Conservation (phyloP, 2,113 vertebrate species). For the Bufo gargarizans region DNA sequence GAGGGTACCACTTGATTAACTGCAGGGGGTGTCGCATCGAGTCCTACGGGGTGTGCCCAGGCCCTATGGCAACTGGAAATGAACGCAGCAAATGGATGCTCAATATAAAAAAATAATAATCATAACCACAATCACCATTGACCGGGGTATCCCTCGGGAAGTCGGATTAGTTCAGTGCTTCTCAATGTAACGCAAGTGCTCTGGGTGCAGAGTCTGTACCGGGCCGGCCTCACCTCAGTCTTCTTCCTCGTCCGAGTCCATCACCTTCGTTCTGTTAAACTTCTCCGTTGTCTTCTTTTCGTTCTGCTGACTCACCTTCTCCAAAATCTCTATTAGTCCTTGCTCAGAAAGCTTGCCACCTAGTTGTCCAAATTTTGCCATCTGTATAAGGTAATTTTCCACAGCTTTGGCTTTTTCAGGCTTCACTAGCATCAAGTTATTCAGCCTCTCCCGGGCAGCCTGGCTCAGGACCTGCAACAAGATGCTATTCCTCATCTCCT, state of each 20-base stretch:
- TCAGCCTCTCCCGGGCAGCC: slow-evolving; percentile 93
- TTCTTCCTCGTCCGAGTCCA: slow-evolving; percentile 97
- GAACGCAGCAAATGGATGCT: background rate
- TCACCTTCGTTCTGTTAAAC: slow-evolving; percentile 95
- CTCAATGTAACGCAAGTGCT: background rate
- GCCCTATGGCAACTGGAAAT: background rate
- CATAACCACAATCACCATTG: background rate
- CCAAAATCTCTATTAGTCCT: slow-evolving; percentile 96
- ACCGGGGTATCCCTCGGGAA: background rate
- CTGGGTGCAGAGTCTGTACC: background rate
- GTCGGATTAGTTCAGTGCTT: slow-evolving; percentile 15
- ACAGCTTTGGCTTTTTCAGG: slow-evolving; percentile 96
- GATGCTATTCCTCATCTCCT: slow-evolving; percentile 94
- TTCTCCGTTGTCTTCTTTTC: slow-evolving; percentile 98
- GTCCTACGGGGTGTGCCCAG: background rate
- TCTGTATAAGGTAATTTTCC: slow-evolving; percentile 98
- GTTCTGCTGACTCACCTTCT: slow-evolving; percentile 97
- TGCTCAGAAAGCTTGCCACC: slow-evolving; percentile 93
- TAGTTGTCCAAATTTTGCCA: slow-evolving; percentile 90
- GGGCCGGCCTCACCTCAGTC: slow-evolving; percentile 61
- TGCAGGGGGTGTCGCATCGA: background rate
- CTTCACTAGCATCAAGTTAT: slow-evolving; percentile 96
- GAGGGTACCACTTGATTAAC: background rate
- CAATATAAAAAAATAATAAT: background rate
- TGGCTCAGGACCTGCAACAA: slow-evolving; percentile 97